These are phyloP conservation scores for Lineus longissimus DNA, from an alignment of 1,140 invertebrate species.

Conservation along the genomic window DNA sequence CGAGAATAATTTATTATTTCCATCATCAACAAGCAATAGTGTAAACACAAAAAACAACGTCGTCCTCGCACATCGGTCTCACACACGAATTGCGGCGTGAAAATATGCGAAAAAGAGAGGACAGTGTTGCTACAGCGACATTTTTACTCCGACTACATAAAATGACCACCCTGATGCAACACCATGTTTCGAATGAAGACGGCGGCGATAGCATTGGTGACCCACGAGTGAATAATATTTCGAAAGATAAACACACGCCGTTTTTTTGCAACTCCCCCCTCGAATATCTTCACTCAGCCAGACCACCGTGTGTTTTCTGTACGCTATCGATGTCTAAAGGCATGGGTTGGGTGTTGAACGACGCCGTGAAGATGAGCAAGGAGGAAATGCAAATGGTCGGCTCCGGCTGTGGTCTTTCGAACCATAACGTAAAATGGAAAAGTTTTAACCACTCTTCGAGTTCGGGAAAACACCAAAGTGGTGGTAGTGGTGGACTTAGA, in stretches of 20 bases:
- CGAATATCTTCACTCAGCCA: constrained; percentile 1
- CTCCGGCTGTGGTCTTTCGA: constrained; percentile 5
- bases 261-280: constrained; percentile 3
- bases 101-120: constrained; percentile 6
- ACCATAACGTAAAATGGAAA: constrained; percentile 7
- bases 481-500: neutral
- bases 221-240: neutral
- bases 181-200: neutral
- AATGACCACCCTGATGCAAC: neutral
- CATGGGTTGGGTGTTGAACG: constrained; percentile 4
- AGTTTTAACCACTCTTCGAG: neutral
- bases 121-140: neutral
- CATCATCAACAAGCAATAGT: neutral
- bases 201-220: neutral
- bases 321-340: constrained; percentile 1
- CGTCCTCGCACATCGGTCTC: neutral
- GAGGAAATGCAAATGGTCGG: constrained; percentile 7
- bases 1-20: too few species aligned
- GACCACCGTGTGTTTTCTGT: constrained; percentile 8
- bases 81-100: constrained; percentile 5
- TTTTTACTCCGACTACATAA: neutral
- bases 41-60: neutral
- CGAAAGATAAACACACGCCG: constrained; percentile 4
- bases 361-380: constrained; percentile 5
- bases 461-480: neutral